Evolutionary conservation across 2,113 vertebrate genomes (phyloP), one percentile per base, ranked within the genome.

Genomic region (Meriones unguiculatus): DNA sequence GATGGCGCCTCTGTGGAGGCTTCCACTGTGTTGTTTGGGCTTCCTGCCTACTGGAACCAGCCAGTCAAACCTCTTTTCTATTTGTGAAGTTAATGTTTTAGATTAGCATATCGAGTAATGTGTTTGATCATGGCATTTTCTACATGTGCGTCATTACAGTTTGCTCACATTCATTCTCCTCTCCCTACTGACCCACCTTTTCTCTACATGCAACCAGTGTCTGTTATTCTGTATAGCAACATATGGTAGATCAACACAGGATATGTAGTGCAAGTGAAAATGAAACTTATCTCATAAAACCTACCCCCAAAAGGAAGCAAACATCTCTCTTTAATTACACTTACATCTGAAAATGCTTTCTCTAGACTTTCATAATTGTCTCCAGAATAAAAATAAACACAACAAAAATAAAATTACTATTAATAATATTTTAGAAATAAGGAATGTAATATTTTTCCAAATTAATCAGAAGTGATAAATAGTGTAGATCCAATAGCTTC

Each of bases 381-480:
- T 35, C 72, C 67, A 87, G 85, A 91, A 67, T 86, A 92, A 89
- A 95, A 97, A 90, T 82, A 93, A 95, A 78, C 54, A 70, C 76
- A 93, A 73, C 54, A 94, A 92, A 93, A 95, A 52, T 28, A 91
- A 92, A 95, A 91, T 92, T 95, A 50, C 97, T 96, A 81, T 94
- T 94, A 84, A 69, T 97, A 93, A 81, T 91, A 93, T 96, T 95
- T 97, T 92, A 92, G 70, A 84, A 46, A 38, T 8, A 82, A 94
- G 22, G 54, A 93, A 95, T 98, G 62, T 96, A 59, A 62, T 52
- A 93, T 93, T 78, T 25, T 6, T 38, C 64, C 73, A 90, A 87
- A 89, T 95, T 93, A 97, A 96, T 96, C 93, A 96, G 28, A 92
- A 95, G 64, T 81, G 87, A 93, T 97, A 78, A 97, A 95, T 73